Evolutionary conservation across 2,888 invertebrate genomes (phyloP).

Genomic region (Ectobius pallidus): DNA sequence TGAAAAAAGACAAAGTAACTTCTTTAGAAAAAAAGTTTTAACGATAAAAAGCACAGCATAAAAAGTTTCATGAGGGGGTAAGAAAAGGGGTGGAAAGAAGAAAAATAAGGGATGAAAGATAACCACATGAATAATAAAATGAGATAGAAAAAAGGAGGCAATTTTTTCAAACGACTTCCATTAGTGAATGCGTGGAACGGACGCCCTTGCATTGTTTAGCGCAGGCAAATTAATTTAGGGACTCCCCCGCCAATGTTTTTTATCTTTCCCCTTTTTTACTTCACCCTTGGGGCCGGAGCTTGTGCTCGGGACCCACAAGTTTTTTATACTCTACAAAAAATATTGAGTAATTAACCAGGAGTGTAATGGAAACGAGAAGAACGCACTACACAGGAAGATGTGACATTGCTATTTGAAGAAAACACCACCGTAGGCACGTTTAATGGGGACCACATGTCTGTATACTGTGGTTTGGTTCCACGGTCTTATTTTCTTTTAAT

Average conservation of each 20-base stretch:
- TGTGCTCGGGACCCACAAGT: slow-evolving; percentile 32
- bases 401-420: neutral
- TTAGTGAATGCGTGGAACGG: slow-evolving; percentile 50
- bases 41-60: slow-evolving; percentile 36
- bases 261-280: slow-evolving; percentile 33
- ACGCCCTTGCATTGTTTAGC: slow-evolving; percentile 59
- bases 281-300: slow-evolving; percentile 38
- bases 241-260: slow-evolving; percentile 45
- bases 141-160: slow-evolving; percentile 50
- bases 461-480: no score
- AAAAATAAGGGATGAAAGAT: slow-evolving; percentile 56
- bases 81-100: slow-evolving; percentile 39
- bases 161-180: slow-evolving; percentile 58
- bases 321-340: slow-evolving; percentile 35
- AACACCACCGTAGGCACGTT: no score
- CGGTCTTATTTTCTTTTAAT: slow-evolving; percentile 8
- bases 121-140: slow-evolving; percentile 45
- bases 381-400: neutral
- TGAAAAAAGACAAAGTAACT: neutral
- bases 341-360: slow-evolving; percentile 38
- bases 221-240: slow-evolving; percentile 59
- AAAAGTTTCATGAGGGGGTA: slow-evolving; percentile 38
- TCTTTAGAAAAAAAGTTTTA: slow-evolving; percentile 32
- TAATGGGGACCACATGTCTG: no score
- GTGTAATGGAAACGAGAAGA: slow-evolving; percentile 36